Conservation (phyloP, 1,140 invertebrate species). For the Drosophila elegans region DNA sequence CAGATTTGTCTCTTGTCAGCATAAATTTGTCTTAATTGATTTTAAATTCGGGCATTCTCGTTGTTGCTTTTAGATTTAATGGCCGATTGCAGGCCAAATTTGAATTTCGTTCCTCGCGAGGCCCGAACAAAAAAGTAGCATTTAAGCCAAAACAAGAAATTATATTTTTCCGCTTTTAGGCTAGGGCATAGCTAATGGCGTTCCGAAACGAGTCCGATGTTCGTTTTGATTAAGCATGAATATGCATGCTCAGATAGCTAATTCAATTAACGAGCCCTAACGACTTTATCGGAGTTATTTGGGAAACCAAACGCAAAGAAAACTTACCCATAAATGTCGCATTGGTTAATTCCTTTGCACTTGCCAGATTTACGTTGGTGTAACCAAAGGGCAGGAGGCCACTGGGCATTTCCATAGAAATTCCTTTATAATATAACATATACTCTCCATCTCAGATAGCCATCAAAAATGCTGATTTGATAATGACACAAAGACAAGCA, state of each 20-base stretch:
- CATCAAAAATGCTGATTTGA: slow-evolving; percentile 5
- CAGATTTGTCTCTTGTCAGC: slow-evolving; percentile 78
- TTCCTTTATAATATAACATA: slow-evolving; percentile 23
- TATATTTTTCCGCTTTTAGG: slow-evolving; percentile 64
- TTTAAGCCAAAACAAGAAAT: slow-evolving; percentile 52
- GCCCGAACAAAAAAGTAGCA: slow-evolving; percentile 14
- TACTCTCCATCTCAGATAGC: slow-evolving; percentile 1
- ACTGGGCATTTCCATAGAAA: not conserved
- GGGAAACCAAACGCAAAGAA: slow-evolving; percentile 23
- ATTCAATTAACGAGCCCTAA: slow-evolving; percentile 72
- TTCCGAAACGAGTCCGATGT: slow-evolving; percentile 24
- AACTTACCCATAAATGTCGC: slow-evolving; percentile 31
- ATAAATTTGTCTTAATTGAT: slow-evolving; percentile 81
- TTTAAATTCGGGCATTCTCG: slow-evolving; percentile 72
- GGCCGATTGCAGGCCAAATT: slow-evolving; percentile 64
- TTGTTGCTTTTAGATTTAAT: slow-evolving; percentile 55
- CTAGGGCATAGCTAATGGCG: slow-evolving; percentile 65
- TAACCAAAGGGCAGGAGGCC: slow-evolving; percentile 2
- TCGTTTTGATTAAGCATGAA: slow-evolving; percentile 71
- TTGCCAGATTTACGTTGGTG: slow-evolving; percentile 30
- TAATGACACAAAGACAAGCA: slow-evolving; percentile 9
- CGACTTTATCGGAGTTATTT: slow-evolving; percentile 66
- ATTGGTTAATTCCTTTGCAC: slow-evolving; percentile 51
- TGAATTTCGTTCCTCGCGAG: slow-evolving; percentile 28
- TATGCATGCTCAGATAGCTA: slow-evolving; percentile 75